A percentile compares a stretch with the other conserved stretches of the same genome.
Conservation (phyloP, 2,113 vertebrate genomes). For the Hippocampus zosterae region DNA sequence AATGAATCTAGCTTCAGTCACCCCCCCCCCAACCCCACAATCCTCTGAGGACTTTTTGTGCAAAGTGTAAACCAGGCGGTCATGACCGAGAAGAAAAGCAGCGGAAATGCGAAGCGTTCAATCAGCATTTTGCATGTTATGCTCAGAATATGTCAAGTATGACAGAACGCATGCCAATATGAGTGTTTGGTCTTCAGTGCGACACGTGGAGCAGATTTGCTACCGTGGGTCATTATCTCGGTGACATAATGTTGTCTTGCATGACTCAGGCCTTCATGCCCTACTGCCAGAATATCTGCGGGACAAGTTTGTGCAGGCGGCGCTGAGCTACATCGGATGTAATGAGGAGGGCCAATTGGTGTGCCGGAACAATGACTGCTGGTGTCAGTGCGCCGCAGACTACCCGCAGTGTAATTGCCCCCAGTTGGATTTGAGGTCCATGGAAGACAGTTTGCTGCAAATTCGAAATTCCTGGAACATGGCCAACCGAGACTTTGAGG, state of each 20-base stretch:
- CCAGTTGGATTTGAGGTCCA: slow-evolving; percentile 68
- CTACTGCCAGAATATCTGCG: slow-evolving; percentile 75
- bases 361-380: slow-evolving; percentile 76
- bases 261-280: slow-evolving; percentile 72
- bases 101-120: slow-evolving; percentile 32
- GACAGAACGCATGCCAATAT: slow-evolving; percentile 9
- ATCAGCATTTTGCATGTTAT: slow-evolving; percentile 33
- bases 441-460: slow-evolving; percentile 73
- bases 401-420: slow-evolving; percentile 78
- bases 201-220: slow-evolving; percentile 4
- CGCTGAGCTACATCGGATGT: slow-evolving; percentile 78
- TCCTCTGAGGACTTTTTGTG: slow-evolving; percentile 28
- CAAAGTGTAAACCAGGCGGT: slow-evolving; percentile 44
- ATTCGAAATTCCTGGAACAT: slow-evolving; percentile 68
- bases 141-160: slow-evolving; percentile 31
- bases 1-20: slow-evolving; percentile 62
- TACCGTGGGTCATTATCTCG: slow-evolving; percentile 8
- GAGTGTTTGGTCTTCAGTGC: slow-evolving; percentile 9
- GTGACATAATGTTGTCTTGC: slow-evolving; percentile 24
- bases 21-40: background rate
- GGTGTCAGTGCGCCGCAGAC: slow-evolving; percentile 72
- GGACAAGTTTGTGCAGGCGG: slow-evolving; percentile 74
- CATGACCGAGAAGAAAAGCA: slow-evolving; percentile 50
- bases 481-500: slow-evolving; percentile 75
- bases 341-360: slow-evolving; percentile 78